Percentiles rank a stretch among this genome's conserved stretches.
Evolutionary conservation across 2,888 invertebrate genomes (phyloP).

Genomic region (Loripinus fragilis): DNA sequence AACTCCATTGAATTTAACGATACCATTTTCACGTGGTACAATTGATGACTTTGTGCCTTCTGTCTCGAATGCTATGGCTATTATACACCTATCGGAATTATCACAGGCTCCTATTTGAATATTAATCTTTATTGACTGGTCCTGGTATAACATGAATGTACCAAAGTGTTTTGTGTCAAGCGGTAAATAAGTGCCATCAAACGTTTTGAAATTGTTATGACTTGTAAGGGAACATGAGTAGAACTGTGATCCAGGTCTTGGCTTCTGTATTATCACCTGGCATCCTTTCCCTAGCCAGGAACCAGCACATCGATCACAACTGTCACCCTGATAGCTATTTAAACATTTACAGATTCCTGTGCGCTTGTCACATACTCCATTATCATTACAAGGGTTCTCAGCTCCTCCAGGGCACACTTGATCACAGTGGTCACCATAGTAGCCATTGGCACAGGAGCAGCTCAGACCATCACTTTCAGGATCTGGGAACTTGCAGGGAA

Average conservation of each 20-base stretch:
- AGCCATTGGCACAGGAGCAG: slow-evolving; percentile 65
- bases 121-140: slow-evolving; percentile 34
- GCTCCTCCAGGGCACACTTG: slow-evolving; percentile 65
- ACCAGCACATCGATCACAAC: slow-evolving; percentile 58
- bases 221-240: slow-evolving; percentile 52
- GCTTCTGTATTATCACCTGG: slow-evolving; percentile 41
- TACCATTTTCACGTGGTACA: slow-evolving; percentile 35
- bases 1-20: slow-evolving; percentile 36
- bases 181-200: slow-evolving; percentile 68
- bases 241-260: slow-evolving; percentile 4
- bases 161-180: slow-evolving; percentile 39
- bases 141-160: slow-evolving; percentile 35
- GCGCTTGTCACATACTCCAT: slow-evolving; percentile 60
- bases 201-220: slow-evolving; percentile 59
- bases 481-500: slow-evolving; percentile 45
- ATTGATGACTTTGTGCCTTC: slow-evolving; percentile 31
- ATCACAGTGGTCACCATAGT: slow-evolving; percentile 63
- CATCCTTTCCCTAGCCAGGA: slow-evolving; percentile 67
- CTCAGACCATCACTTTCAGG: slow-evolving; percentile 5
- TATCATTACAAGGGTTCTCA: slow-evolving; percentile 56
- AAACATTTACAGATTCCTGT: slow-evolving; percentile 66
- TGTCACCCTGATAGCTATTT: slow-evolving; percentile 52
- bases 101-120: slow-evolving; percentile 40
- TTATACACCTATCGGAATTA: slow-evolving; percentile 33
- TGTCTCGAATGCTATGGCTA: slow-evolving; percentile 30